Evolutionary conservation across 2,888 invertebrate species (phyloP).

Genomic region (Oligia fasciuncula): DNA sequence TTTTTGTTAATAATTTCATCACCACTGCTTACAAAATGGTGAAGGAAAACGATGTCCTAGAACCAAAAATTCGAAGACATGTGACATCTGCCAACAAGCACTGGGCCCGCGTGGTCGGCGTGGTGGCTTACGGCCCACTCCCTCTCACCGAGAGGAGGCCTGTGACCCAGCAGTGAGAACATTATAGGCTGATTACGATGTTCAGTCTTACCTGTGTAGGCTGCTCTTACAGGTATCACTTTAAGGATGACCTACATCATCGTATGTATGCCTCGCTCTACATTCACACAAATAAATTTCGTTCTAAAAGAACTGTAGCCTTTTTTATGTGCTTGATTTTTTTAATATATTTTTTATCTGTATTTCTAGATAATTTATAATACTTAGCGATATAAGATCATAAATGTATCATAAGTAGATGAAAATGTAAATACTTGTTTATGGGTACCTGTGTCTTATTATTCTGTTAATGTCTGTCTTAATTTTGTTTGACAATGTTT

Average conservation of each 20-base stretch:
- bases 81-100: no score
- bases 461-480: constrained; percentile 3
- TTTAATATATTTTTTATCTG: background rate
- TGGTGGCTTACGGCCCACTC: background rate
- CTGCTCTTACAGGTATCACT: background rate
- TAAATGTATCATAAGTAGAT: constrained; percentile 27
- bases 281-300: background rate
- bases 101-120: no score
- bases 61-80: background rate
- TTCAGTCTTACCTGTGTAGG: background rate
- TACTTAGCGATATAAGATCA: constrained; percentile 28
- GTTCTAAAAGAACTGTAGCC: background rate
- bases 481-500: background rate
- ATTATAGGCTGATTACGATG: background rate
- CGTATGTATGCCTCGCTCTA: background rate
- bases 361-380: constrained; percentile 12
- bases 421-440: constrained; percentile 52
- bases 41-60: background rate
- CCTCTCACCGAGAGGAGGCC: background rate
- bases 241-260: background rate
- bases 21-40: background rate
- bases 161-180: background rate
- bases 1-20: background rate
- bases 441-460: constrained; percentile 31
- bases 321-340: background rate